phyloP scores from a whole-genome alignment of 2,888 invertebrate species.

The Geophilus truncorum region DNA sequence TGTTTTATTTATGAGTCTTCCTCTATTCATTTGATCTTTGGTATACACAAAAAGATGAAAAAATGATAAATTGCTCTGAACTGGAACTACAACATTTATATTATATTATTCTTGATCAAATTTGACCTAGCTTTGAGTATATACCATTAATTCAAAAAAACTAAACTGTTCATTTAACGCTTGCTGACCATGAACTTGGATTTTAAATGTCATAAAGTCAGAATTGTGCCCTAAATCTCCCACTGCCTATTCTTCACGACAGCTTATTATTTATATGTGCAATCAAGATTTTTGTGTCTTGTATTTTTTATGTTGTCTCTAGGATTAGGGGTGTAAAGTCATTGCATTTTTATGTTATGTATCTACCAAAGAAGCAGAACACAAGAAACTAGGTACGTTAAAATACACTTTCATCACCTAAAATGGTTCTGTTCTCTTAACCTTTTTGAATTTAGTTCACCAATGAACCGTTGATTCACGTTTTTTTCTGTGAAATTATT shows the following conservation, averaged over 20 bases:
- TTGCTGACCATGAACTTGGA: constrained; percentile 13
- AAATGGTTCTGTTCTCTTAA: not conserved
- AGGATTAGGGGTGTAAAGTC: not conserved
- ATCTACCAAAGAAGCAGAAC: not conserved
- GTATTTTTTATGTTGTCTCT: not conserved
- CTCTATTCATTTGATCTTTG: not conserved
- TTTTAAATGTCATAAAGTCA: constrained; percentile 14
- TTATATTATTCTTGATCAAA: not conserved
- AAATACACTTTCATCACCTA: constrained; percentile 12
- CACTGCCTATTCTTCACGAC: not conserved
- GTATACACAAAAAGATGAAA: not conserved
- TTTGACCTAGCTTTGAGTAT: not conserved
- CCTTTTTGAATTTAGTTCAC: not conserved
- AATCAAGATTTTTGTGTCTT: not conserved
- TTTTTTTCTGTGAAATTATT: not conserved
- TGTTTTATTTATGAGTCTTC: not conserved
- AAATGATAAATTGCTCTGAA: not conserved
- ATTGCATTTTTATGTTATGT: not conserved
- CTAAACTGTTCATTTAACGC: not conserved
- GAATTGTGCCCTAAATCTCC: not conserved
- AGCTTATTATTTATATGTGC: not conserved
- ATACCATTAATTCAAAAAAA: not conserved
- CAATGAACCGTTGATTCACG: not conserved
- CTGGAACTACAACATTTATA: too few species aligned
- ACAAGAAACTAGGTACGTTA: not conserved